Base-by-base conservation (phyloP, 1,140 invertebrate genomes). In the Ctenoplectra terminalis region DNA sequence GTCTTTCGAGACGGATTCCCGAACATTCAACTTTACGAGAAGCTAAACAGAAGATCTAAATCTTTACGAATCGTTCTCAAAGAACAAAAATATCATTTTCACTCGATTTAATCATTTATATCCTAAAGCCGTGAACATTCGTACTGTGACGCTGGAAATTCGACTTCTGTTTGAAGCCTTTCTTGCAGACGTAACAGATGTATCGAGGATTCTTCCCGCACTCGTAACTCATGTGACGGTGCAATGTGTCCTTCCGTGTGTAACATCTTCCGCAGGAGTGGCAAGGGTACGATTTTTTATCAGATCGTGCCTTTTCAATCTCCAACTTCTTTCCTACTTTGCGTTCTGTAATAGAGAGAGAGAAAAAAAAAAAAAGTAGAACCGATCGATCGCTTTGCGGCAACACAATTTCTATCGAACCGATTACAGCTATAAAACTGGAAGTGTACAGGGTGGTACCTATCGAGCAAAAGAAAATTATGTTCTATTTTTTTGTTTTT, bases 71-170 rank as follows among this genome's bases (percentile, higher is more conserved):
- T 8, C 20, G 29, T 5, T 66, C 34, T 31, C 61, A 1, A 31
- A 63, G 17, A 37, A 29, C 8, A 34, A 5, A 34, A 60, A 5
- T 20, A 34, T 60, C 9, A 20, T 20, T 60, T 58, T 29, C 26
- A 58, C 20, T 26, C 2, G 15, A 23, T 5, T n/a, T 50, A 20
- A 17, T 37, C 54, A 17, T 43, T 69, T 66, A 52, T 9, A 66
- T 58, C 54, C 72, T 88, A 58, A 90, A 81, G 3, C 88, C 84
- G 34, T 90, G 87, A 20, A 91, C 61, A n/a, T n/a, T n/a, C n/a
- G n/a, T n/a, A n/a, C n/a, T n/a, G n/a, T n/a, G n/a, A n/a, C 93
- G 89, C 77, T 93, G 93, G 70, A 93, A 90, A 91, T 94, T 94
- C 23, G 92, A 89, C 50, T 90, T 91, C 72, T 90, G 88, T 48